Evolutionary conservation across 2,797 vertebrate genomes (phyloP).

Genomic region (Lithobates sylvaticus): DNA sequence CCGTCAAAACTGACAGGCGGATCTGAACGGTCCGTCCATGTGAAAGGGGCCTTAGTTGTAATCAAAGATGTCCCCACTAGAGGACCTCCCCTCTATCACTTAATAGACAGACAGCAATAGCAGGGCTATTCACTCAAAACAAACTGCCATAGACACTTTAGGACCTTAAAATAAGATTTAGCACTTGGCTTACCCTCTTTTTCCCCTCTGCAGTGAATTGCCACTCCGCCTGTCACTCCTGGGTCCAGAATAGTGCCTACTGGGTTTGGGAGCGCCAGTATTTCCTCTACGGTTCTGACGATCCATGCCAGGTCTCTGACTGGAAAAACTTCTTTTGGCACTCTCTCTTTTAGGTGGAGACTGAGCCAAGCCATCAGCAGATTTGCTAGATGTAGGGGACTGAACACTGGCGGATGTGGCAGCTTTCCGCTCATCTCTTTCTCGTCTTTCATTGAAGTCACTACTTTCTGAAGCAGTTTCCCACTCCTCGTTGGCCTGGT

Average conservation of each 20-base stretch:
- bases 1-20: too few species aligned
- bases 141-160: too few species aligned
- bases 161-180: neutral
- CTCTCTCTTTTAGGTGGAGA: constrained; percentile 84
- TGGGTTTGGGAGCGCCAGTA: constrained; percentile 85
- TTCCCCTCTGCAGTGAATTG: constrained; percentile 84
- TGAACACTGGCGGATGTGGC: constrained; percentile 76
- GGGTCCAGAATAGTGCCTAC: constrained; percentile 89
- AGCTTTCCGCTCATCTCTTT: constrained; percentile 92
- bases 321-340: constrained; percentile 96
- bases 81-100: too few species aligned
- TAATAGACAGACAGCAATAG: too few species aligned
- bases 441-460: constrained; percentile 96
- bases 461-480: constrained; percentile 98
- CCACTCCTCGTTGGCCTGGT: constrained; percentile 99
- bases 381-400: constrained; percentile 77
- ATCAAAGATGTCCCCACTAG: too few species aligned
- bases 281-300: constrained; percentile 92
- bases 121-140: too few species aligned
- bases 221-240: constrained; percentile 91
- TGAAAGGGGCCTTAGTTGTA: too few species aligned
- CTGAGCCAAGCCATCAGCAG: constrained; percentile 73
- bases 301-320: constrained; percentile 90
- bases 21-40: too few species aligned
- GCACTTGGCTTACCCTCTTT: constrained; percentile 86